Conservation (phyloP, 1,140 invertebrate genomes). For the Ditylenchus dipsaci region DNA sequence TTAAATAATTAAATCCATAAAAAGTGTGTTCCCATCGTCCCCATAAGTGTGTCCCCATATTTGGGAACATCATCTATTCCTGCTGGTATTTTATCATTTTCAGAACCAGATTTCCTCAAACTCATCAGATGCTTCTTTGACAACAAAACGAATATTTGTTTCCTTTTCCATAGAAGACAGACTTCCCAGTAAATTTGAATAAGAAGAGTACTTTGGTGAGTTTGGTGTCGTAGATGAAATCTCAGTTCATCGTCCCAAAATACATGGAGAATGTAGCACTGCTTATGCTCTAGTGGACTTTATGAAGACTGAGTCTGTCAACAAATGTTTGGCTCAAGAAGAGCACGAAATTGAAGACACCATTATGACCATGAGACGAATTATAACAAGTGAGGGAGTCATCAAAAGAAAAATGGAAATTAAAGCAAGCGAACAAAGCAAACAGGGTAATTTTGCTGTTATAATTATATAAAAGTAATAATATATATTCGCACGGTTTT, state of each 20-base stretch:
- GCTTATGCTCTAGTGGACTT: neutral
- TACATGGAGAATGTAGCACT: neutral
- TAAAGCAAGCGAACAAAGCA: neutral
- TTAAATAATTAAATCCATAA: no score
- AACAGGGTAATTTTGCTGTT: no score
- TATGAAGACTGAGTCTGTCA: neutral
- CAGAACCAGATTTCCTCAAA: neutral
- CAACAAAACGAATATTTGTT: neutral
- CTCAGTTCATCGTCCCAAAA: neutral
- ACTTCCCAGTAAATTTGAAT: neutral
- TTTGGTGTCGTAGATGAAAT: neutral
- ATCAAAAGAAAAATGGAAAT: neutral
- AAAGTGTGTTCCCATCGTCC: no score
- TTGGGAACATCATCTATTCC: no score
- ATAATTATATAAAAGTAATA: no score
- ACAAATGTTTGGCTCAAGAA: neutral
- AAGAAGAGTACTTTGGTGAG: neutral
- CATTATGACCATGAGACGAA: neutral
- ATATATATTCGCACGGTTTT: no score
- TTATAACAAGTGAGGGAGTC: neutral
- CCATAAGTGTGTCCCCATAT: no score
- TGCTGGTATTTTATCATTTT: neutral
- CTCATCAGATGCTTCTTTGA: neutral
- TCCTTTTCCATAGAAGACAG: neutral
- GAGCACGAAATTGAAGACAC: neutral